These are phyloP conservation scores for Himalopsyche japonica DNA, from an alignment of 2,888 invertebrate genomes.

Conservation along the genomic window DNA sequence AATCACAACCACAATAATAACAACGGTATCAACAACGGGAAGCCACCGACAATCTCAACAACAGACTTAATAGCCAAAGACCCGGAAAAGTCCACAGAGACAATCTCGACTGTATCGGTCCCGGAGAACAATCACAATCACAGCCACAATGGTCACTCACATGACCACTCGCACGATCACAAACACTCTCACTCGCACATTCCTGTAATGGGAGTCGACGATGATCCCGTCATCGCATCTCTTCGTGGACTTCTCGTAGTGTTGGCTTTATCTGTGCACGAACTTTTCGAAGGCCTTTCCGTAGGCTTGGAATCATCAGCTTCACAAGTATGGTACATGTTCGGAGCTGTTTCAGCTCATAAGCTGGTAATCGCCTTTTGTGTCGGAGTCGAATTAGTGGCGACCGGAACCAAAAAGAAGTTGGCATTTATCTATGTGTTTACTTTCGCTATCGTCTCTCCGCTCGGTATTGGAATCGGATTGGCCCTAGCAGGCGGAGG, in stretches of 20 bases:
- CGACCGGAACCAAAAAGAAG: conserved; percentile 66
- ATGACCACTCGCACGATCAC: conserved; percentile 48
- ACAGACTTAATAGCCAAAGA: conserved; percentile 51
- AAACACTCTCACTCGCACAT: conserved; percentile 56
- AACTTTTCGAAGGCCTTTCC: conserved; percentile 77
- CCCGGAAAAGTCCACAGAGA: conserved; percentile 41
- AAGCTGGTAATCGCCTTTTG: conserved; percentile 88
- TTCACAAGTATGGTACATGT: conserved; percentile 74
- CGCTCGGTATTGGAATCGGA: conserved; percentile 78
- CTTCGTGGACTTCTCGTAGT: conserved; percentile 79
- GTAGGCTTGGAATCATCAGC: conserved; percentile 74
- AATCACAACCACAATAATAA: conserved; percentile 3
- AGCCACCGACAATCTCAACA: conserved; percentile 53
- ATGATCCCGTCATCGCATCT: conserved; percentile 55
- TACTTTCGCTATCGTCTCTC: conserved; percentile 79
- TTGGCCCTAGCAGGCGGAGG: conserved; percentile 65
- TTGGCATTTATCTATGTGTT: conserved; percentile 70
- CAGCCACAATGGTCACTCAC: too few relatives aligned
- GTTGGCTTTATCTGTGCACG: conserved; percentile 82
- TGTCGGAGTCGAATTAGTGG: conserved; percentile 81
- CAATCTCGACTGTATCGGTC: conserved; percentile 48
- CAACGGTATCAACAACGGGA: conserved; percentile 39
- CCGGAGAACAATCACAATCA: conserved; percentile 43
- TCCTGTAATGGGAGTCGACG: conserved; percentile 52
- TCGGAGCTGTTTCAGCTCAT: conserved; percentile 82